These are phyloP conservation scores for Tautogolabrus adspersus DNA, from an alignment of 2,113 vertebrate genomes.

Conservation along the genomic window DNA sequence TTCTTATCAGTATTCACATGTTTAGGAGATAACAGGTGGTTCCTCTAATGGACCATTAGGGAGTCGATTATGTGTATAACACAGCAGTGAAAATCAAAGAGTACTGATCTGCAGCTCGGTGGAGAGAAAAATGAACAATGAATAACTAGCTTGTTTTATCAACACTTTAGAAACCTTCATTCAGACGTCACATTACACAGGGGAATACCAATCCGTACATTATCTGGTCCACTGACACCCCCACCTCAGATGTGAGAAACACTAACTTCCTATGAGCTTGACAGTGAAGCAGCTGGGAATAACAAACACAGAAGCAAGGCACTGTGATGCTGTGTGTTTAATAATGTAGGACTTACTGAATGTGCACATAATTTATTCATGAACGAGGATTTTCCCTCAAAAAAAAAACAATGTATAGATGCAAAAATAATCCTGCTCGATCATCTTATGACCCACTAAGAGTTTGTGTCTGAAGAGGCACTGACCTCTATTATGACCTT, in stretches of 20 bases:
- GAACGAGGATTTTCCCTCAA: not conserved
- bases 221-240: not conserved
- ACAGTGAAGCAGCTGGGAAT: not conserved
- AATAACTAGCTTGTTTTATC: not conserved
- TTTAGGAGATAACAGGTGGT: too few species aligned
- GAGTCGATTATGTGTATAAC: too few species aligned
- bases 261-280: not conserved
- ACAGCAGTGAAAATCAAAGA: too few species aligned
- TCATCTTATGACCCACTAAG: too few species aligned
- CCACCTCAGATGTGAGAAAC: not conserved
- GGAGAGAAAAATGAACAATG: too few species aligned
- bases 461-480: not conserved
- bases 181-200: not conserved
- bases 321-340: not conserved
- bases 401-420: not conserved
- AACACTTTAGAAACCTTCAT: not conserved
- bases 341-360: not conserved
- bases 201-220: not conserved
- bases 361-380: conserved; percentile 1
- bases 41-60: too few species aligned
- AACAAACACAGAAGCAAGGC: not conserved
- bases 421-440: not conserved
- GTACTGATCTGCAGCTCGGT: too few species aligned
- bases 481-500: not conserved
- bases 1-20: too few species aligned